A percentile compares a stretch with the other conserved stretches of the same genome.
Evolutionary conservation across 2,888 invertebrate genomes (phyloP).

Genomic region (Idaea biselata): DNA sequence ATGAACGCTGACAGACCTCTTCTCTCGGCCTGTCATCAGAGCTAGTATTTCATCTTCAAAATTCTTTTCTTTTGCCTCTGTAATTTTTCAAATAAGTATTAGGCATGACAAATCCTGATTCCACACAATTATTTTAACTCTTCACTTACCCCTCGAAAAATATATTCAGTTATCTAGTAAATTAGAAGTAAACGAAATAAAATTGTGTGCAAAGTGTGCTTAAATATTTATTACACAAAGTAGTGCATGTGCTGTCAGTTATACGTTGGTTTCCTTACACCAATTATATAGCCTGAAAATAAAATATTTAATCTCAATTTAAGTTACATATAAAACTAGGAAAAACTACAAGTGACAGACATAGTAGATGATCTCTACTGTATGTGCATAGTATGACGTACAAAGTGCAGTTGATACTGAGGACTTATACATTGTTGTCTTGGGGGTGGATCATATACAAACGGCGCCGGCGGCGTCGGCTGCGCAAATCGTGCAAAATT

Average conservation of each 20-base stretch:
- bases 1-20: slow-evolving; percentile 45
- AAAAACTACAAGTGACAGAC: too few species aligned
- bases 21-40: slow-evolving; percentile 31
- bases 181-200: slow-evolving; percentile 23
- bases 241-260: slow-evolving; percentile 32
- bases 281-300: slow-evolving; percentile 70
- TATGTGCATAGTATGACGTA: too few species aligned
- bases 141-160: slow-evolving; percentile 17
- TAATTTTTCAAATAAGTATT: slow-evolving; percentile 7
- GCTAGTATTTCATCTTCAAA: slow-evolving; percentile 29
- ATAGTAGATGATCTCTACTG: too few species aligned
- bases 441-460: too few species aligned
- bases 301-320: background rate
- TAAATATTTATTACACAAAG: slow-evolving; percentile 39
- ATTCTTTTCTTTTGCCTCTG: slow-evolving; percentile 26
- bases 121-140: background rate
- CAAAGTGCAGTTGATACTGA: too few species aligned
- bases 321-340: too few species aligned
- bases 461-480: too few species aligned
- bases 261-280: slow-evolving; percentile 43
- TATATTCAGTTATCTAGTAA: slow-evolving; percentile 9
- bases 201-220: slow-evolving; percentile 43
- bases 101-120: background rate
- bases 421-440: too few species aligned
- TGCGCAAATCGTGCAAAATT: too few species aligned